Evolutionary conservation across 2,113 vertebrate species (phyloP), one percentile per base, ranked within the genome.

Genomic region (Bostrychus sinensis): DNA sequence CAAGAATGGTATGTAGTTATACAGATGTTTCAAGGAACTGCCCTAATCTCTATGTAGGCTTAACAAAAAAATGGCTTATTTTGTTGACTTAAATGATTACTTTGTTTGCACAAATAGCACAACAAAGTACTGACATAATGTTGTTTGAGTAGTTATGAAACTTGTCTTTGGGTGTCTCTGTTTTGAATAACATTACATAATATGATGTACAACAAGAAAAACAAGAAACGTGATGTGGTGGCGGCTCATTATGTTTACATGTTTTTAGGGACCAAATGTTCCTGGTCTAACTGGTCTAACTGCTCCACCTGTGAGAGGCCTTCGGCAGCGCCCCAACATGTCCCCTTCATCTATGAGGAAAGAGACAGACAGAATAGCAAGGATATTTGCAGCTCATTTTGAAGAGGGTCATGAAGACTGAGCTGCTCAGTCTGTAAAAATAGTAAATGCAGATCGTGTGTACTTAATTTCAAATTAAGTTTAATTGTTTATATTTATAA

Each of bases 321-420:
- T 25, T 5, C 88, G 67, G 0, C 90, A 70, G 48, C 78, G 81
- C 50, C 91, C 91, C n/a, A 74, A 56, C 70, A 70, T 90, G 30
- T 81, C 86, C 0, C 57, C 75, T 0, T 67, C 84, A 0, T 72
- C 77, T 11, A 82, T 90, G 65, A 91, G 90, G 0, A 92, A 90
- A 63, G 94, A 96, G 70, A 90, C 94, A 0, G 69, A 85, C 53
- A 92, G 96, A 57, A 97, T 99, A 1, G 92, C 94, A 16, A 92
- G 93, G 72, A 98, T 98, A 69, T 98, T 98, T 88, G 91, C 94
- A 7, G 83, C 93, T 42, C 92, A 58, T 20, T 93, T 93, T 58
- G 84, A 92, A 58, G 78, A 92, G 60, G 78, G 78, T 54, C 45
- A 88, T 16, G 91, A 88, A 57, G 32, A 1, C 11, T 1, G 26